Base-by-base conservation (phyloP, 1,140 invertebrate species). In the Cataglyphis hispanica region DNA sequence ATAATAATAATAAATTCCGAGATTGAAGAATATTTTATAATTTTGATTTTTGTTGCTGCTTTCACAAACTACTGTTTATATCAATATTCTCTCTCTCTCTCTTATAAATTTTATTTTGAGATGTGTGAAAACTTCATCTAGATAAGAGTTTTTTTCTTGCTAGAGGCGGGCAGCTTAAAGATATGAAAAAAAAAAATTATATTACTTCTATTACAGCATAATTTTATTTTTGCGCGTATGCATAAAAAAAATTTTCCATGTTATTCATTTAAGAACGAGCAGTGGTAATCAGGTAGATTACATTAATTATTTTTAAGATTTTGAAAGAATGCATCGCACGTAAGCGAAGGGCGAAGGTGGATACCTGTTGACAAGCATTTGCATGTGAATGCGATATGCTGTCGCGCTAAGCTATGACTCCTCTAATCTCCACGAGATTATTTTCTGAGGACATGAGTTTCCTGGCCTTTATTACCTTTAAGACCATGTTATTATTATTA, bases 361-460 rank as follows among this genome's bases (percentile, higher is more conserved):
- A 72, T 91, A 91, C 91, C 89, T 91, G 91, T 93, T 92, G 92
- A 93, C 91, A 91, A 89, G 88, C 60, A 92, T 93, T 93, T 91
- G 91, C 92, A 93, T 92, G 85, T 90, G 92, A 93, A 93, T 92
- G 77, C 89, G 63, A 64, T 75, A 70, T 84, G 86, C 89, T 89
- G 83, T 88, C 72, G 83, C 67, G 50, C 67, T 86, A 88, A 90
- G 72, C 85, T n/a, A n/a, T n/a, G 88, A 90, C 70, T 90, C 76
- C 60, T 85, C 90, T 92, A 90, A 92, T 91, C 89, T 86, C 69
- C 74, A 61, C 37, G 84, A 89, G 91, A 91, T 91, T 91, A 89
- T 91, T 91, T 91, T 91, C 84, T 83, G 85, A 84, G 78, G 72
- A 92, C 87, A 90, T 58, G 60, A 84, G 86, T 92, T 88, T 90